Percentiles rank a stretch among this genome's conserved stretches.
Evolutionary conservation across 2,113 vertebrate species (phyloP).

Genomic region (Eudyptes chrysolophus): DNA sequence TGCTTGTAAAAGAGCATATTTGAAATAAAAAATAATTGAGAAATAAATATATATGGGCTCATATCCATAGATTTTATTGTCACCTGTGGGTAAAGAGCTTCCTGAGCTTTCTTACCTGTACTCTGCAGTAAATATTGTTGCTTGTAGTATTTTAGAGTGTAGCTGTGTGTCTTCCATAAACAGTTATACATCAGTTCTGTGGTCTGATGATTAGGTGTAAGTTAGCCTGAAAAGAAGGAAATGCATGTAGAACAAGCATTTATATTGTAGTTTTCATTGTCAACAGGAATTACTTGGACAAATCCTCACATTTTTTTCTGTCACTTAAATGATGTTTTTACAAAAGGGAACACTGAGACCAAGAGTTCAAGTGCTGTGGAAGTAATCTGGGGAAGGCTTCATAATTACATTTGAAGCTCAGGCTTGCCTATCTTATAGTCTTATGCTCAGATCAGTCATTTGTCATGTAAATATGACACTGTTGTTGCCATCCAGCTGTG

Average conservation of each 20-base stretch:
- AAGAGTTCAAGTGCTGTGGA: background rate
- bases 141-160: background rate
- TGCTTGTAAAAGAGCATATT: background rate
- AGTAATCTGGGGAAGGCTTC: background rate
- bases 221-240: background rate
- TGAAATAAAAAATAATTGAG: background rate
- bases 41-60: background rate
- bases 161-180: background rate
- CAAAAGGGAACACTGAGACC: fast-evolving
- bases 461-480: background rate
- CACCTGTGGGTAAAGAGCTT: background rate
- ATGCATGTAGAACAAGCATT: background rate
- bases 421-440: background rate
- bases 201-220: background rate
- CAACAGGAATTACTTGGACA: background rate
- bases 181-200: background rate
- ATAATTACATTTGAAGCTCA: background rate
- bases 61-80: background rate
- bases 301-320: background rate
- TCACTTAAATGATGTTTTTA: background rate
- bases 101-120: background rate
- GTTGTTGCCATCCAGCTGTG: background rate
- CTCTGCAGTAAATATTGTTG: background rate
- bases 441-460: background rate
- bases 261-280: background rate